Conservation (phyloP, 2,113 vertebrate species). For the Chaetops frenatus region DNA sequence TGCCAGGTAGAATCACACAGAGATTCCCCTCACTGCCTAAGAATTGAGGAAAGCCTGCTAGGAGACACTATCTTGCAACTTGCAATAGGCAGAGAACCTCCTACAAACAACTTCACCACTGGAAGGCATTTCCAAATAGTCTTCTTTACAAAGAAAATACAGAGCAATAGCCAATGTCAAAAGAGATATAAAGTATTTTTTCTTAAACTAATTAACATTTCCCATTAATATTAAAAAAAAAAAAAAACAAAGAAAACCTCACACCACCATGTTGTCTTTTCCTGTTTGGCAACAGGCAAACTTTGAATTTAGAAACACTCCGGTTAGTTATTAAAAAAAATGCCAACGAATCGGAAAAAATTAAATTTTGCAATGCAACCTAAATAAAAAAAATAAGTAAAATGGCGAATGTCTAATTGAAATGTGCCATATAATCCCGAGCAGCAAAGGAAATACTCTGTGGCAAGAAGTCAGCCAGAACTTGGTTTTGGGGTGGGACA, state of each 20-base stretch:
- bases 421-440: background rate
- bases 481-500: constrained; percentile 57
- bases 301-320: background rate
- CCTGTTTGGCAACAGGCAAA: background rate
- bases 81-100: background rate
- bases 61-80: background rate
- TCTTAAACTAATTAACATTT: background rate
- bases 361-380: background rate
- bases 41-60: background rate
- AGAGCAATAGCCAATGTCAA: background rate
- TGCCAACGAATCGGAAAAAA: background rate
- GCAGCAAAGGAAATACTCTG: background rate
- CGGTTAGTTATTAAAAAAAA: background rate
- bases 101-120: background rate
- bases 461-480: background rate
- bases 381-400: background rate
- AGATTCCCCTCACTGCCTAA: background rate
- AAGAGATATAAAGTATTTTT: background rate
- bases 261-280: background rate
- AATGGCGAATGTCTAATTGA: constrained; percentile 1
- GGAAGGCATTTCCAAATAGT: background rate
- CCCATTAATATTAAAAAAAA: background rate
- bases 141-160: background rate
- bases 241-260: background rate
- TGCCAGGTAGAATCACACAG: background rate